phyloP scores from a whole-genome alignment of 2,888 invertebrate genomes.

The Drosophila conformis region DNA sequence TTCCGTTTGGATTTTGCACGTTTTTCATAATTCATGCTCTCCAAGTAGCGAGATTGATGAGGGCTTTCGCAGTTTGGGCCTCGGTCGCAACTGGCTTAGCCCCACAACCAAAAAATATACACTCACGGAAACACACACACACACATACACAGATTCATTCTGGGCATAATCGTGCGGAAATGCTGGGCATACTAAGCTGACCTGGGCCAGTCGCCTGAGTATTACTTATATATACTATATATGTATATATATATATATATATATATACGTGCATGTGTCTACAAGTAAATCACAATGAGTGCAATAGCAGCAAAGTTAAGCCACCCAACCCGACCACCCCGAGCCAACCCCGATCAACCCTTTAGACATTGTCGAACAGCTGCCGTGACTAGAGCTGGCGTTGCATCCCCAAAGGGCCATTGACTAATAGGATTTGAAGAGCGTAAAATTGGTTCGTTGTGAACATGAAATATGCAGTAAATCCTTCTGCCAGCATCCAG shows the following conservation, averaged over 20 bases:
- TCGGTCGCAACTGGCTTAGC: conserved; percentile 54
- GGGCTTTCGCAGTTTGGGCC: conserved; percentile 54
- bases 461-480: conserved; percentile 85
- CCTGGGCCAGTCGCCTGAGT: conserved; percentile 66
- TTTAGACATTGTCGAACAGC: conserved; percentile 71
- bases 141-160: conserved; percentile 25
- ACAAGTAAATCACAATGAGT: conserved; percentile 75
- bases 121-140: conserved; percentile 11
- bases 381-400: conserved; percentile 62
- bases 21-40: conserved; percentile 78
- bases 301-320: conserved; percentile 51
- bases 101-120: conserved; percentile 1
- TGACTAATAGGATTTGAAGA: conserved; percentile 86
- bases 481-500: conserved; percentile 82
- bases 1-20: conserved; percentile 79
- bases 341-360: conserved; percentile 54
- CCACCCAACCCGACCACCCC: conserved; percentile 16
- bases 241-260: conserved; percentile 10
- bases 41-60: conserved; percentile 79
- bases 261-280: conserved; percentile 22
- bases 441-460: conserved; percentile 86
- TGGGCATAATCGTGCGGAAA: conserved; percentile 75
- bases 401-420: conserved; percentile 82
- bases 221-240: conserved; percentile 60
- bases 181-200: conserved; percentile 77